phyloP scores from a whole-genome alignment of 1,140 invertebrate genomes.

The Dendroctonus valens region DNA sequence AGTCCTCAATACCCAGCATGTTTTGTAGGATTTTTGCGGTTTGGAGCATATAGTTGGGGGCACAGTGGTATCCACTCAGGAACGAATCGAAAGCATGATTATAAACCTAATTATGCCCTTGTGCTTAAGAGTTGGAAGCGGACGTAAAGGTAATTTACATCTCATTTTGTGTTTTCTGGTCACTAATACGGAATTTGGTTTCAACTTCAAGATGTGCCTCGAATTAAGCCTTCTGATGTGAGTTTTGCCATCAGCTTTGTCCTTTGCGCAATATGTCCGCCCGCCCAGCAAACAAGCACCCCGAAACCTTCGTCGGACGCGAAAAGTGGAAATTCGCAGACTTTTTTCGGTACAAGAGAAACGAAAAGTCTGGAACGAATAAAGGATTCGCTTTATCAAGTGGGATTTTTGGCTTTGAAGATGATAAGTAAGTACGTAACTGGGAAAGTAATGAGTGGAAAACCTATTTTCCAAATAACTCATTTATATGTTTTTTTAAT shows the following conservation, averaged over 20 bases:
- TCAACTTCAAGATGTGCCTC: conserved; percentile 73
- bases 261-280: conserved; percentile 83
- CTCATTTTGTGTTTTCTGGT: too few species aligned
- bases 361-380: conserved; percentile 70
- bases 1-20: neutral
- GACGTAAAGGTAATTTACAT: conserved; percentile 62
- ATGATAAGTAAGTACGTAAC: conserved; percentile 61
- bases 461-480: too few species aligned
- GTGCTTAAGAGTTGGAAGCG: conserved; percentile 89
- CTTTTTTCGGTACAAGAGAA: conserved; percentile 69
- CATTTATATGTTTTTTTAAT: too few species aligned
- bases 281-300: conserved; percentile 59
- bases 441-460: too few species aligned
- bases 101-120: conserved; percentile 96
- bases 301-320: conserved; percentile 68
- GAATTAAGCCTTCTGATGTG: conserved; percentile 85
- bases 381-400: conserved; percentile 79
- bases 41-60: conserved; percentile 93
- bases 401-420: conserved; percentile 89
- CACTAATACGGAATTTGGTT: neutral
- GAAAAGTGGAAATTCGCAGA: conserved; percentile 68
- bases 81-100: conserved; percentile 92
- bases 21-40: conserved; percentile 77
- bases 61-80: conserved; percentile 81
- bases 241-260: conserved; percentile 87